Evolutionary conservation across 2,888 invertebrate genomes (phyloP), one percentile per base, ranked within the genome.

Genomic region (Scotopteryx bipunctaria): DNA sequence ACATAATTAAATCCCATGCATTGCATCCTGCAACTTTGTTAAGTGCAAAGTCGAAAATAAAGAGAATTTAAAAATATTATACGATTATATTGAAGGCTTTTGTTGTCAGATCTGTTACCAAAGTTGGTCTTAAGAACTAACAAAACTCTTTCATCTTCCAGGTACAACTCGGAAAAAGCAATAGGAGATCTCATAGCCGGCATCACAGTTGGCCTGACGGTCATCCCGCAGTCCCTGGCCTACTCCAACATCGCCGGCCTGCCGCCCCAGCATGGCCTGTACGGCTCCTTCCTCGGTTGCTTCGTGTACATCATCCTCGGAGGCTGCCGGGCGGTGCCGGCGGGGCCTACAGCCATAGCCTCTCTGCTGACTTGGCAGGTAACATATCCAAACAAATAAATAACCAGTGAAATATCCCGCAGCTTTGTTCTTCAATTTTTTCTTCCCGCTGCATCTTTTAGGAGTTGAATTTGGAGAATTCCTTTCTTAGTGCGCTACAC

Each of bases 341-440:
- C 97, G 66, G 98, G 98, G 6, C 98, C 98, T 9, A 97, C 97
- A 1, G 98, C 98, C 56, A 97, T 98, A 68, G 94, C 96, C 60
- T 96, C 98, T 2, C 89, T 98, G 48, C 92, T 98, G 63, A 97
- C 97, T 0, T 95, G 92, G 80, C 95, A 96, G 47, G 52, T 46
- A 43, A 49, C 11, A 11, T 27, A 3, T 8, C 8, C 9, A 2
- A 11, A 25, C 9, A 0, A 9, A 9, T 25, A 9, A 1, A 3
- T 25, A 9, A 3, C 6, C 23, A 8, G 8, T 5, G 1, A 1
- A 21, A 8, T 21, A 21, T 6, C 1, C 21, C 2, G n/a, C 8
- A 23, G 23, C 6, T 23, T 23, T n/a, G 2, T 6, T 8, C 8
- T 21, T 5, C n/a, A n/a, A n/a, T n/a, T n/a, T n/a, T n/a, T n/a